phyloP scores from a whole-genome alignment of 2,888 invertebrate genomes.

The Ophion obscuratus region DNA sequence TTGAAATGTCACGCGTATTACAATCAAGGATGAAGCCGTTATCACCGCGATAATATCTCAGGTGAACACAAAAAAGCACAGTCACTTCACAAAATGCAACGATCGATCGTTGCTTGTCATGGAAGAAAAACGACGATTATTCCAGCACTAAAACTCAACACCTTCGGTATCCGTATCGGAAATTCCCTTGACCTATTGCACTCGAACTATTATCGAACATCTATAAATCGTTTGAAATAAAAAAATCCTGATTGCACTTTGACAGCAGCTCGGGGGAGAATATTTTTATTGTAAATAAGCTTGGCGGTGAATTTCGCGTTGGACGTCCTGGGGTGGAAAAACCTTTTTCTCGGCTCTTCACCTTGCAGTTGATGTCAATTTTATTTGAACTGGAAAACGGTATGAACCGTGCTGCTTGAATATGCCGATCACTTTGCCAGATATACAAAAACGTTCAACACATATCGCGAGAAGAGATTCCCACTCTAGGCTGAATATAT shows the following conservation, averaged over 20 bases:
- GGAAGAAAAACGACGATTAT: conserved; percentile 5
- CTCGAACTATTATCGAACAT: conserved; percentile 17
- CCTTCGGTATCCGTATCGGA: neutral
- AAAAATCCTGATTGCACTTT: neutral
- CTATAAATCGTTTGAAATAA: neutral
- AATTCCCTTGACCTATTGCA: conserved; percentile 2
- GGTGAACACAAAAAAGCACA: conserved; percentile 63
- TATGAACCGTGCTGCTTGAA: neutral
- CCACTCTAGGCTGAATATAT: neutral
- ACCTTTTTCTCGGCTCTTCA: neutral
- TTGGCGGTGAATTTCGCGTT: neutral
- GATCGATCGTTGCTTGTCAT: conserved; percentile 22
- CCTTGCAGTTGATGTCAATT: neutral
- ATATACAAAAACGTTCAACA: neutral
- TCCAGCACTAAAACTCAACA: neutral
- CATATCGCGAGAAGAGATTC: neutral
- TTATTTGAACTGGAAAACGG: neutral
- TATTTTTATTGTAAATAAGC: neutral
- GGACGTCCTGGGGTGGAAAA: neutral
- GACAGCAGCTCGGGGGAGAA: neutral
- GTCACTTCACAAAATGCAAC: conserved; percentile 68
- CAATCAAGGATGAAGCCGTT: conserved; percentile 46
- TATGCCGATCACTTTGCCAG: neutral
- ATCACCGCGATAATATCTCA: conserved; percentile 48
- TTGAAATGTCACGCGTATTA: conserved; percentile 49